A percentile compares a stretch with the other conserved stretches of the same genome.
These are phyloP conservation scores for Epinephelus malabaricus DNA, from an alignment of 2,797 vertebrate genomes.

Conservation along the genomic window DNA sequence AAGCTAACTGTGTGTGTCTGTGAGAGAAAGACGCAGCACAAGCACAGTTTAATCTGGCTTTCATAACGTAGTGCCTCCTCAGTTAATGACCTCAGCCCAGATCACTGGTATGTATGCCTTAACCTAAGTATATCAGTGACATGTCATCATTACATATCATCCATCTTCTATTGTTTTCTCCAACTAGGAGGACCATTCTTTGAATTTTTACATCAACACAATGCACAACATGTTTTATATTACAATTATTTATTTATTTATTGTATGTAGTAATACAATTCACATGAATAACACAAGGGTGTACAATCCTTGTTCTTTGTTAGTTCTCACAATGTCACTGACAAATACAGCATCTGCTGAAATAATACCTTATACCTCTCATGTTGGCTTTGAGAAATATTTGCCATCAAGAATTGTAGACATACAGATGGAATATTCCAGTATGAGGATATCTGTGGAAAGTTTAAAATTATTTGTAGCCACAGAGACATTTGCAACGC, in stretches of 20 bases:
- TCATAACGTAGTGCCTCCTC: too few relatives aligned
- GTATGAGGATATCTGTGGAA: background rate
- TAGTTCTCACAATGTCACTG: background rate
- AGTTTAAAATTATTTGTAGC: conserved; percentile 3
- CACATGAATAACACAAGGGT: conserved; percentile 22
- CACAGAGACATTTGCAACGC: background rate
- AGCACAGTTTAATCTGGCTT: too few relatives aligned
- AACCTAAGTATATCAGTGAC: too few relatives aligned
- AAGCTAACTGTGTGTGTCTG: too few relatives aligned
- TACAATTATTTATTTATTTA: conserved; percentile 4
- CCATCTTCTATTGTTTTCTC: too few relatives aligned
- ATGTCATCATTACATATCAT: too few relatives aligned
- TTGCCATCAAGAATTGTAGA: background rate
- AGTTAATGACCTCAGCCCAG: too few relatives aligned
- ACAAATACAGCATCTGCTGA: conserved; percentile 5
- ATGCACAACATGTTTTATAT: background rate
- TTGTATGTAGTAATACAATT: conserved; percentile 25
- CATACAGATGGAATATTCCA: background rate
- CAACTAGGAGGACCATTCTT: too few relatives aligned
- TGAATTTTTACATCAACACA: background rate
- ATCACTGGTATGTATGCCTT: too few relatives aligned
- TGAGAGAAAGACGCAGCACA: too few relatives aligned
- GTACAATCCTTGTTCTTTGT: conserved; percentile 17
- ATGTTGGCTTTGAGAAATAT: conserved; percentile 9
- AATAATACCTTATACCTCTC: conserved; percentile 8